Conservation (phyloP, 1,140 invertebrate genomes). For the Drosophila gunungcola region DNA sequence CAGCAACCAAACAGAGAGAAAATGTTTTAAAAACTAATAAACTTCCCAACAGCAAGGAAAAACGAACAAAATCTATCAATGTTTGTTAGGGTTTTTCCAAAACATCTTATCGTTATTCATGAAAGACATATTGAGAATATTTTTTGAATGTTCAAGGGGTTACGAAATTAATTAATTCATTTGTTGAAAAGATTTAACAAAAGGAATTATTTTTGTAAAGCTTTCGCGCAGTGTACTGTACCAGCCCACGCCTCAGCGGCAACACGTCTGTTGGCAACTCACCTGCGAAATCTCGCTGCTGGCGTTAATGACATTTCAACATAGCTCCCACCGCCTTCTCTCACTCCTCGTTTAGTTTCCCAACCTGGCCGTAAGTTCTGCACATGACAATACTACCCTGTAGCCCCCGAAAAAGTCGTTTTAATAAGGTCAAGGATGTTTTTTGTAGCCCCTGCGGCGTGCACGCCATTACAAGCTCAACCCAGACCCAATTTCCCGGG, state of each 20-base stretch:
- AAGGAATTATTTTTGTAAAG: too few species aligned
- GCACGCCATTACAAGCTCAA: slow-evolving; percentile 21
- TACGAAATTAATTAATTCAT: too few species aligned
- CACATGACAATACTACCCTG: slow-evolving; percentile 41
- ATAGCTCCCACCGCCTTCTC: not conserved
- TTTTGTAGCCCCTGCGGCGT: slow-evolving; percentile 17
- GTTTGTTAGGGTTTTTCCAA: too few species aligned
- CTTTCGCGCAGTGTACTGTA: not conserved
- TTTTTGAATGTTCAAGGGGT: too few species aligned
- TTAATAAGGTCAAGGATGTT: slow-evolving; percentile 70
- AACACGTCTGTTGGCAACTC: slow-evolving; percentile 14
- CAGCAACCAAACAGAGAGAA: not conserved
- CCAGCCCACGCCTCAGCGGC: slow-evolving; percentile 2
- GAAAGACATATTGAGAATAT: too few species aligned
- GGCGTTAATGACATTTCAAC: slow-evolving; percentile 63
- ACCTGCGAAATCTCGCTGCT: slow-evolving; percentile 27
- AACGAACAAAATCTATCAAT: too few species aligned
- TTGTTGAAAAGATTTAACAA: too few species aligned
- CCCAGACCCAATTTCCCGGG: slow-evolving; percentile 27
- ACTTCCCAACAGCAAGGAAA: not conserved
- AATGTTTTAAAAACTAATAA: not conserved
- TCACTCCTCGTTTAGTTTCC: not conserved
- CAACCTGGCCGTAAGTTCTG: not conserved
- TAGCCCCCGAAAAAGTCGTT: slow-evolving; percentile 5
- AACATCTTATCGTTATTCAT: too few species aligned